Evolutionary conservation across 2,797 vertebrate species (phyloP).

Genomic region (Epinephelus malabaricus): DNA sequence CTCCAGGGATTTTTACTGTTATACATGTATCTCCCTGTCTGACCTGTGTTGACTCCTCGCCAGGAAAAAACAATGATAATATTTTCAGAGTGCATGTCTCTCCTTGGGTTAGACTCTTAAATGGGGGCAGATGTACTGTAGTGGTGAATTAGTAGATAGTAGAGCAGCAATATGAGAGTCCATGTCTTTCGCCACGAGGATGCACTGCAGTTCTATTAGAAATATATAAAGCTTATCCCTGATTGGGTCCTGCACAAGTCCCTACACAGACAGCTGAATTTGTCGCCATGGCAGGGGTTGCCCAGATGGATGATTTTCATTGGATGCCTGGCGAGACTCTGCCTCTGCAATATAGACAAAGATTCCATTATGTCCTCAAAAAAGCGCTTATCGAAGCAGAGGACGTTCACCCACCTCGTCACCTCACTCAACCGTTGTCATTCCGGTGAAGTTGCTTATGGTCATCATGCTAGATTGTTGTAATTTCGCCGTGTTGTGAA

Average conservation of each 20-base stretch:
- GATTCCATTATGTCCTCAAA: slow-evolving; percentile 67
- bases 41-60: slow-evolving; percentile 5
- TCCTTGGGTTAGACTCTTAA: background rate
- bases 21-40: slow-evolving; percentile 1
- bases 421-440: slow-evolving; percentile 36
- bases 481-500: slow-evolving; percentile 48
- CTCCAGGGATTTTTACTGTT: slow-evolving; percentile 1
- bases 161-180: slow-evolving; percentile 18
- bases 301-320: slow-evolving; percentile 66
- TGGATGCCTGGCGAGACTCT: slow-evolving; percentile 32
- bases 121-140: background rate
- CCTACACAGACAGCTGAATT: slow-evolving; percentile 57
- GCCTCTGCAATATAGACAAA: slow-evolving; percentile 40
- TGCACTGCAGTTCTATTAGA: slow-evolving; percentile 53
- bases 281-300: slow-evolving; percentile 52
- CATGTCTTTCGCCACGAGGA: slow-evolving; percentile 33
- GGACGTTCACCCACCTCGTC: background rate
- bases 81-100: background rate
- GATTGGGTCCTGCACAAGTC: slow-evolving; percentile 61
- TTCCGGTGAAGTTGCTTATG: slow-evolving; percentile 35
- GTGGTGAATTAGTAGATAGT: slow-evolving; percentile 43
- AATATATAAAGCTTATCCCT: slow-evolving; percentile 57
- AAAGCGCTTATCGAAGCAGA: slow-evolving; percentile 32
- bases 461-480: slow-evolving; percentile 67
- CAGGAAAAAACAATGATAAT: slow-evolving; percentile 18